phyloP scores from a whole-genome alignment of 2,888 invertebrate genomes.

The Eilema depressum region DNA sequence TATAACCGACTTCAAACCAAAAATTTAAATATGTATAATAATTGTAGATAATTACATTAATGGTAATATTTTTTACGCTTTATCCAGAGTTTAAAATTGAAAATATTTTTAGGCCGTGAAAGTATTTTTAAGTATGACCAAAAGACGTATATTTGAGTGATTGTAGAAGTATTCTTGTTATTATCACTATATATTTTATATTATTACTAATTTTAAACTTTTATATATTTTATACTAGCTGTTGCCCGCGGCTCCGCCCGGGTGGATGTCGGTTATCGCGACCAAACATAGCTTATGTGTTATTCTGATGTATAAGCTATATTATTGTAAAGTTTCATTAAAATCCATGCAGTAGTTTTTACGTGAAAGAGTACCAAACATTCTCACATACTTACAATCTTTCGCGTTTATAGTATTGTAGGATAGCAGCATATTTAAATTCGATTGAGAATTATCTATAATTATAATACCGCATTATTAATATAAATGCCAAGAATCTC shows the following conservation, averaged over 20 bases:
- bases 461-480: background rate
- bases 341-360: no score
- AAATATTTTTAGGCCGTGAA: background rate
- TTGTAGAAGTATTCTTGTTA: background rate
- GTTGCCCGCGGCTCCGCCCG: no score
- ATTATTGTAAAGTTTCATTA: no score
- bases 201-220: no score
- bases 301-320: no score
- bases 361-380: no score
- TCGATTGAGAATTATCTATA: background rate
- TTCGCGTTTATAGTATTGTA: no score
- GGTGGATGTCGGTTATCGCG: no score
- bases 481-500: slow-evolving; percentile 7
- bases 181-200: background rate
- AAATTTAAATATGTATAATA: background rate
- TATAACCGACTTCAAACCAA: slow-evolving; percentile 27
- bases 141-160: background rate
- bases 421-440: background rate
- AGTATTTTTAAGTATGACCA: background rate
- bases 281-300: no score
- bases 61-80: background rate
- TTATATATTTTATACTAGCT: background rate
- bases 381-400: no score
- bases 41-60: background rate
- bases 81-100: background rate